Evolutionary conservation across 2,888 invertebrate genomes (phyloP).

Genomic region (Synanthedon myopaeformis): DNA sequence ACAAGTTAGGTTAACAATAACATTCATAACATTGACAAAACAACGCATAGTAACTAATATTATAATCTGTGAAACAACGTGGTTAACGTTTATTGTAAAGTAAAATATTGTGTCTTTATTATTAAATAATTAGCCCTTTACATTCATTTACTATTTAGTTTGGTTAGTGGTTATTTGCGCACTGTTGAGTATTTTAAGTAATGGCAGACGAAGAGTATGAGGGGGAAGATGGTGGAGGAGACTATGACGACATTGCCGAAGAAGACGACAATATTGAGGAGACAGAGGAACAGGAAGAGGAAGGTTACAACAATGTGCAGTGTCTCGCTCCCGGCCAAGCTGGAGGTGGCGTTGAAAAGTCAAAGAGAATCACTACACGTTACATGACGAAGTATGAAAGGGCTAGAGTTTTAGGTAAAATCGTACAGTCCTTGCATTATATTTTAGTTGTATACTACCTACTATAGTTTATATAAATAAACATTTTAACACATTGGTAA

Average conservation of each 20-base stretch:
- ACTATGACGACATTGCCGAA: slow-evolving; percentile 87
- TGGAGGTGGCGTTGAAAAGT: slow-evolving; percentile 84
- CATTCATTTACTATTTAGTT: no score
- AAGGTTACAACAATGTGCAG: slow-evolving; percentile 83
- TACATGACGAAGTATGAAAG: slow-evolving; percentile 94
- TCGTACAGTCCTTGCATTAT: slow-evolving; percentile 6
- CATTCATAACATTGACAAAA: no score
- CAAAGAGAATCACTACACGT: slow-evolving; percentile 94
- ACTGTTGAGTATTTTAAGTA: neutral
- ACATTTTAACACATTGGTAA: neutral
- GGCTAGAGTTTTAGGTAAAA: slow-evolving; percentile 53
- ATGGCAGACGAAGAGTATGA: slow-evolving; percentile 93
- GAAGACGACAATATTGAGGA: slow-evolving; percentile 91
- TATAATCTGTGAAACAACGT: no score
- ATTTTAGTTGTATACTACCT: neutral
- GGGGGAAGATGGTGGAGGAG: slow-evolving; percentile 83
- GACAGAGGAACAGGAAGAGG: slow-evolving; percentile 88
- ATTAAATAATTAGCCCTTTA: no score
- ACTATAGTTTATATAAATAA: neutral
- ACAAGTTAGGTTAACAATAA: no score
- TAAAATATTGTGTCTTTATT: no score
- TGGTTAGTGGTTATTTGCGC: no score
- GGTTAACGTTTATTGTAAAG: no score
- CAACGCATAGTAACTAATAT: no score
- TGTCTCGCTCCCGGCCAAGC: slow-evolving; percentile 84